Base-by-base conservation (phyloP, 2,888 invertebrate genomes). In the Rhagium mordax region DNA sequence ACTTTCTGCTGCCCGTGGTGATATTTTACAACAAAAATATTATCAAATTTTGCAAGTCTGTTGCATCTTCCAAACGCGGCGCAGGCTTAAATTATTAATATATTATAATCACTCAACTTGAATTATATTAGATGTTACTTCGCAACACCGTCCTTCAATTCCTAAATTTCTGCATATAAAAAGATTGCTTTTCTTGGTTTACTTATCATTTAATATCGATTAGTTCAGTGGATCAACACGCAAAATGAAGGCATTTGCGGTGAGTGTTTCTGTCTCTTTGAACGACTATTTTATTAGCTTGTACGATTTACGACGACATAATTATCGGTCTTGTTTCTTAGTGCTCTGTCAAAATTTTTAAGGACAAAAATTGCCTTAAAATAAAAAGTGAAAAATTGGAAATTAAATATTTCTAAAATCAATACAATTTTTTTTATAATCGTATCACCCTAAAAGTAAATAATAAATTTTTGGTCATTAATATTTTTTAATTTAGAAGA, bases 131-230 rank as follows among this genome's bases (percentile, higher is more conserved):
- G 7, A 51, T 51, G 61, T 47, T 47, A 57, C 67, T 67, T 67
- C 67, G 48, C 47, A 67, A 67, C 41, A 24, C 21, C 57, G 67
- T 67, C 57, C 57, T 67, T 57, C 55, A 29, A 47, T 57, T 57
- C 67, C 67, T 67, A 67, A 66, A 67, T 47, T 61, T 67, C 57
- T 67, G 67, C 67, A 67, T 67, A 67, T 67, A 67, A 67, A 66
- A 67, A 67, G 67, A 57, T n/a, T 7, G 67, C 41, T 18, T 47
- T 48, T 18, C 48, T 21, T 33, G 24, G 15, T 55, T 67, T 51
- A 57, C 13, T 57, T 67, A 67, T 67, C 67, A 67, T 67, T 65
- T 47, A 67, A 67, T 47, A 67, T 67, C 67, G 55, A 47, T 67
- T 67, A 57, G 67, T 67, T 57, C 57, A 57, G 57, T 67, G 57